Base-by-base conservation (phyloP, 2,113 vertebrate species). In the Poeciliopsis occidentalis region DNA sequence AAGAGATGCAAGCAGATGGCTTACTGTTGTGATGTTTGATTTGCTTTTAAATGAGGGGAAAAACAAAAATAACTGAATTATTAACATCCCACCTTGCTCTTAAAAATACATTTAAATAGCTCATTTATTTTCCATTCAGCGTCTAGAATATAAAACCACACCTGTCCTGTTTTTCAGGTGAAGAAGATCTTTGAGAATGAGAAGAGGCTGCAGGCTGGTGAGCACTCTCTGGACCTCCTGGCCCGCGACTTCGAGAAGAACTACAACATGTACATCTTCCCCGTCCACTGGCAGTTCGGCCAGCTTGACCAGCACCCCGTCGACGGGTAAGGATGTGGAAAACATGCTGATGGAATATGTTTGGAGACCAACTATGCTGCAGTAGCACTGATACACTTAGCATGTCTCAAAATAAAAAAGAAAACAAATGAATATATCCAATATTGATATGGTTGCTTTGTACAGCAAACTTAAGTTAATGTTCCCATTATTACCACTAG, bases 251-350 rank as follows among this genome's bases (percentile, higher is more conserved):
- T 99, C 5, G 94, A 98, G 92, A 99, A 99, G 95, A 99, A 99
- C 94, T 99, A 99, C 95, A 98, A 99, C 91, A 99, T 99, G 98
- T 99, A 98, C 94, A 96, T 99, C 95, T 99, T 98, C 95, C 98
- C 98, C 0, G 98, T 99, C 73, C 98, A 99, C 93, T 99, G 98
- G 98, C 98, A 99, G 92, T 99, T 99, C 0, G 97, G 97, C 31
- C 97, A 98, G 95, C 96, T 99, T 44, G 98, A 99, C 92, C 97
- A 97, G 93, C 97, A 98, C 87, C 98, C 98, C 67, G 83, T 93
- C 0, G 98, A 99, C 1, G 96, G 97, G 98, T 99, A 94, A 57
- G 96, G 26, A 63, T 10, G 22, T 31, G 74, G 39, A 13, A 60
- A 47, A 15, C 22, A 57, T 24, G 51, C 10, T n/a, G 5, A 24